Conservation (phyloP, 2,888 invertebrate species). For the Volucella zonaria region DNA sequence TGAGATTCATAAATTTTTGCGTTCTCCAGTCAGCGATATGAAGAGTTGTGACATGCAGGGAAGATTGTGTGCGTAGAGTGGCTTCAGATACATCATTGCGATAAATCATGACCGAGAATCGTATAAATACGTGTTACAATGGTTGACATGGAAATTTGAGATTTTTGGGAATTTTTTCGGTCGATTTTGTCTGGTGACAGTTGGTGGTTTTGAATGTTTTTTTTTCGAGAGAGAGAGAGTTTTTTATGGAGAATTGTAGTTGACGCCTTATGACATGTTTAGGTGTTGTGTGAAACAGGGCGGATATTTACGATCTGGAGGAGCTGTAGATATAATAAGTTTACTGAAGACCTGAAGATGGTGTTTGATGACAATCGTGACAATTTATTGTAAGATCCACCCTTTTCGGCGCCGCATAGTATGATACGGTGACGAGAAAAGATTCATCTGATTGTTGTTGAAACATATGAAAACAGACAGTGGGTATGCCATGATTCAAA, state of each 20-base stretch:
- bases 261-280: conserved; percentile 69
- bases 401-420: too few relatives aligned
- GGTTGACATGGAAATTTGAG: conserved; percentile 67
- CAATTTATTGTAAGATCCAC: too few relatives aligned
- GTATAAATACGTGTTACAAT: conserved; percentile 46
- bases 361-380: too few relatives aligned
- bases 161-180: conserved; percentile 52
- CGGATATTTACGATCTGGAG: too few relatives aligned
- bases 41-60: conserved; percentile 61
- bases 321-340: too few relatives aligned
- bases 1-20: conserved; percentile 64
- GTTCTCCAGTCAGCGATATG: conserved; percentile 47
- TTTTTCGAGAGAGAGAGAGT: conserved; percentile 25
- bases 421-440: too few relatives aligned
- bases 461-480: too few relatives aligned
- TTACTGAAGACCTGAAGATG: too few relatives aligned
- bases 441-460: too few relatives aligned
- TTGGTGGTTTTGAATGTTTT: neutral
- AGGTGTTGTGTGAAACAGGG: conserved; percentile 14
- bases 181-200: neutral
- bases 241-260: conserved; percentile 43
- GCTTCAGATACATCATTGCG: conserved; percentile 51
- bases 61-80: conserved; percentile 44
- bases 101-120: conserved; percentile 64
- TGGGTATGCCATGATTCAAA: too few relatives aligned